These are phyloP conservation scores for Thecocarcelia acutangulata DNA, from an alignment of 2,888 invertebrate genomes.

Conservation along the genomic window DNA sequence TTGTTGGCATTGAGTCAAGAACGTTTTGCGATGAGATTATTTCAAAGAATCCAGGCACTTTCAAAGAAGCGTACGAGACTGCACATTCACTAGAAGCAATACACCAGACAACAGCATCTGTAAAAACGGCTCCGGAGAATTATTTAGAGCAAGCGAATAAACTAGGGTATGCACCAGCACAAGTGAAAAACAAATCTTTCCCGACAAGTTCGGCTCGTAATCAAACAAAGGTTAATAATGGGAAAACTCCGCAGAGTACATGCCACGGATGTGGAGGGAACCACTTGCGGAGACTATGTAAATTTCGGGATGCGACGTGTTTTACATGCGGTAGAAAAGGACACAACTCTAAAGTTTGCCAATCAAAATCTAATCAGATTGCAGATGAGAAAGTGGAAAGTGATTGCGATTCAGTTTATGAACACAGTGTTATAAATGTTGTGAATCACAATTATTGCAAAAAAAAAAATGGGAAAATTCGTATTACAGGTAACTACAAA, in stretches of 20 bases:
- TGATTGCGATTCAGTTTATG: not conserved
- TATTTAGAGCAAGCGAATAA: constrained; percentile 37
- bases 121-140: not conserved
- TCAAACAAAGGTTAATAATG: not conserved
- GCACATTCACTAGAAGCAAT: constrained; percentile 8
- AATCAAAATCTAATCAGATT: constrained; percentile 8
- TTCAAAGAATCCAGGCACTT: not conserved
- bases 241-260: not conserved
- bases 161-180: constrained; percentile 36
- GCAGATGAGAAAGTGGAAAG: not conserved
- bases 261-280: constrained; percentile 8
- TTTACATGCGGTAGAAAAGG: constrained; percentile 9
- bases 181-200: constrained; percentile 4
- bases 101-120: constrained; percentile 6
- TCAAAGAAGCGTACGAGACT: not conserved
- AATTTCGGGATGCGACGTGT: constrained; percentile 1
- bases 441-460: too few species aligned
- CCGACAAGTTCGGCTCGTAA: not conserved
- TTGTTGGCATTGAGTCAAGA: not conserved
- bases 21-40: not conserved
- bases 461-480: constrained; percentile 22
- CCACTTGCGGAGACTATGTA: not conserved
- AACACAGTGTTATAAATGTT: too few species aligned
- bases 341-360: constrained; percentile 16
- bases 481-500: constrained; percentile 43